These are phyloP conservation scores for Eudasyphora cyanicolor DNA, from an alignment of 2,888 invertebrate species.

Conservation along the genomic window DNA sequence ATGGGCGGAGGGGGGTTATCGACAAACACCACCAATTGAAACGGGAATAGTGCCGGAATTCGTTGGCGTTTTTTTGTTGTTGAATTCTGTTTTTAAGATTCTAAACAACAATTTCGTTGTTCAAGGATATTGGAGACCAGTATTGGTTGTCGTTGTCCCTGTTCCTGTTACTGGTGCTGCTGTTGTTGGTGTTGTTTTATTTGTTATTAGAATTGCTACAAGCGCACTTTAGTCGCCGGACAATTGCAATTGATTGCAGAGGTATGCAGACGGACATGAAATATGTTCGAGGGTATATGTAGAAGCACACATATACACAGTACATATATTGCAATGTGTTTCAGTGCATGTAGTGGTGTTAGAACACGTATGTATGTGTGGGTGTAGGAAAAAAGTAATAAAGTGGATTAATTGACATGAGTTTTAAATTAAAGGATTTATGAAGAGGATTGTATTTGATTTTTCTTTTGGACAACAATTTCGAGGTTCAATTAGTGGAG, in stretches of 20 bases:
- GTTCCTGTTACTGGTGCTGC: too few relatives aligned
- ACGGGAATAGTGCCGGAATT: not conserved
- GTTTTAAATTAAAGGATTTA: slow-evolving; percentile 66
- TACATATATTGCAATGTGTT: not conserved
- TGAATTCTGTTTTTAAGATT: slow-evolving; percentile 22
- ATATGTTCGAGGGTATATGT: slow-evolving; percentile 43
- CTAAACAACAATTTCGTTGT: slow-evolving; percentile 38
- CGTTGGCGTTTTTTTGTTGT: slow-evolving; percentile 36
- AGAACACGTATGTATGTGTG: not conserved
- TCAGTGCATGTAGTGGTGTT: slow-evolving; percentile 21
- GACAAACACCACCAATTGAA: not conserved
- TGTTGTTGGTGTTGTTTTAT: slow-evolving; percentile 17
- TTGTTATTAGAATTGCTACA: slow-evolving; percentile 43
- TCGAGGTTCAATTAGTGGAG: not conserved
- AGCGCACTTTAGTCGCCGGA: slow-evolving; percentile 44
- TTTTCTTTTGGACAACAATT: not conserved
- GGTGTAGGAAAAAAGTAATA: slow-evolving; percentile 51
- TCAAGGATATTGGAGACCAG: slow-evolving; percentile 13
- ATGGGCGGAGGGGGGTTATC: not conserved
- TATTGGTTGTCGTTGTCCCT: slow-evolving; percentile 35
- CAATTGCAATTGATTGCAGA: slow-evolving; percentile 58
- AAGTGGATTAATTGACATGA: slow-evolving; percentile 64
- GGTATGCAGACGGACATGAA: slow-evolving; percentile 50
- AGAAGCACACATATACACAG: not conserved
- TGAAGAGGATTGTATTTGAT: slow-evolving; percentile 16